Base-by-base conservation (phyloP, 2,113 vertebrate genomes). In the Columba livia region DNA sequence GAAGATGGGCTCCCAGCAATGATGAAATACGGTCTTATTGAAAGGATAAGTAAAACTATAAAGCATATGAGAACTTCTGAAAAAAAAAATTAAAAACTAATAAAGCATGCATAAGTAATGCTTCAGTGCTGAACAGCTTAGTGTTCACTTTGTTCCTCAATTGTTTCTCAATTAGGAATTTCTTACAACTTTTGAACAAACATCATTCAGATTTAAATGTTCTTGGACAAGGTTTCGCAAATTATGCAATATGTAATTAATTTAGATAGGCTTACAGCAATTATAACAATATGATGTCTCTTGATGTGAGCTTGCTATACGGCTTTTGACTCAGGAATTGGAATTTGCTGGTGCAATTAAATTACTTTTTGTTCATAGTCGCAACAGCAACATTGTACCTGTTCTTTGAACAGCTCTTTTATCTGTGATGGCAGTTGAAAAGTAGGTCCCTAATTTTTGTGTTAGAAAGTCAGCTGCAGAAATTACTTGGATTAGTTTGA, bases 41-140 rank as follows among this genome's bases (percentile, higher is more conserved):
- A 98, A 97, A 99, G 98, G 99, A 99, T 99, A 98, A 99, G 99
- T 99, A 97, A 95, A 94, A 77, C 93, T 74, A 54, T 85, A 83
- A 80, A 54, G 15, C 83, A 84, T 56, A 61, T 4, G 6, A 50
- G 31, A 75, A 47, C 24, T 25, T 57, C 15, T 58, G 23, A 47
- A 84, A 36, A 53, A n/a, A n/a, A 84, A 58, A 32, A 40, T 42
- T 42, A 69, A 8, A 61, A 28, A 32, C 20, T 1, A 51, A 14
- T n/a, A 19, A 57, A 69, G 23, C 40, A 56, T 53, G 12, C 18
- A 26, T 56, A n/a, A 79, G 25, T 54, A 69, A 38, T 71, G 29
- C 25, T 62, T 70, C 47, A 32, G 16, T 74, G n/a, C 34, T 69
- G 70, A 56, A 40, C n/a, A 88, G 20, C 66, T 88, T 73, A 53